Conservation (phyloP, 2,113 vertebrate species). For the Pteronura brasiliensis region DNA sequence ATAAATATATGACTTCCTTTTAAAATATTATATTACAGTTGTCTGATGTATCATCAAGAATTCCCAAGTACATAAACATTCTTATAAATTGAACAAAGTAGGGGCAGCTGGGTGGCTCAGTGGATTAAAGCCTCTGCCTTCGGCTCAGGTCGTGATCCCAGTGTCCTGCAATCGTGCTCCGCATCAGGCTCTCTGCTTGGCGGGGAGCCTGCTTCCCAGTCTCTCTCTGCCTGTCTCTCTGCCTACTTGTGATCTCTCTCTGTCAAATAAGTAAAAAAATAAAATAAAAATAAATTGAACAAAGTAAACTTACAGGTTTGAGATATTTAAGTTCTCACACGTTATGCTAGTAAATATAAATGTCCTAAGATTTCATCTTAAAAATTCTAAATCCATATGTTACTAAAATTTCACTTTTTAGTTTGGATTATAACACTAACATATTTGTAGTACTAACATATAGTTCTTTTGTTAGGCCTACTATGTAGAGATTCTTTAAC, state of each 20-base stretch:
- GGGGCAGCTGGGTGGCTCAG: too few species aligned
- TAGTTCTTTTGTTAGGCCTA: background rate
- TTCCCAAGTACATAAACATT: background rate
- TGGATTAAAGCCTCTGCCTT: too few species aligned
- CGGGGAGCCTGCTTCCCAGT: too few species aligned
- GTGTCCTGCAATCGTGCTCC: too few species aligned
- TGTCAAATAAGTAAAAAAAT: too few species aligned
- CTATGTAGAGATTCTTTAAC: background rate
- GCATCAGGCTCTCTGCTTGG: too few species aligned
- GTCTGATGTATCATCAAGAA: background rate
- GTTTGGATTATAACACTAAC: background rate
- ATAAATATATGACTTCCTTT: background rate
- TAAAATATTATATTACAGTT: background rate
- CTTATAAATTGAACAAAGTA: background rate
- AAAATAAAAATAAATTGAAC: background rate
- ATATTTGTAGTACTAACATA: background rate
- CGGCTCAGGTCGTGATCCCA: too few species aligned
- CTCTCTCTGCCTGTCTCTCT: too few species aligned
- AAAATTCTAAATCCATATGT: background rate
- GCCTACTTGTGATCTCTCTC: too few species aligned
- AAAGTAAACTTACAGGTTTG: background rate
- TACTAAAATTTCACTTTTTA: conserved; percentile 1
- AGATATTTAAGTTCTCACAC: background rate
- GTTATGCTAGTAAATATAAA: background rate
- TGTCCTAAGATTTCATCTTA: background rate